phyloP scores from a whole-genome alignment of 2,888 invertebrate species.

The Agonopterix alstromeriana region DNA sequence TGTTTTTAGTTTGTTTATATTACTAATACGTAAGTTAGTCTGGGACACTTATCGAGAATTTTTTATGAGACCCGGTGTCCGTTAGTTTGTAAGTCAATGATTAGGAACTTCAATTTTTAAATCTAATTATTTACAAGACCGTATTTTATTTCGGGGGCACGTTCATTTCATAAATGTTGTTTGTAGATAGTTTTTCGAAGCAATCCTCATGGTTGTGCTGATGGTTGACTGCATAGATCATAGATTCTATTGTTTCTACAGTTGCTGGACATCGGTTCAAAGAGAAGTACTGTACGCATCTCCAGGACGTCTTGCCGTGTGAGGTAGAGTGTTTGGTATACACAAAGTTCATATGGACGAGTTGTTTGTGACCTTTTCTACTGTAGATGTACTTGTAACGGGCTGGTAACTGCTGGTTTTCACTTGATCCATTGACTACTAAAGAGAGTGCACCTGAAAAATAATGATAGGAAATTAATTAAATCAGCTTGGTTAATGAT shows the following conservation, averaged over 20 bases:
- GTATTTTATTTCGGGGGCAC: conserved; percentile 44
- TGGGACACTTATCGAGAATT: too few species aligned
- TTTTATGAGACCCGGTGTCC: too few species aligned
- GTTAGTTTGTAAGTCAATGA: too few species aligned
- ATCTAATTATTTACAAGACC: conserved; percentile 1
- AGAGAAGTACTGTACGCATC: conserved; percentile 72
- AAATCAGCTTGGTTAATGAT: background rate
- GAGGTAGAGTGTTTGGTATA: conserved; percentile 74
- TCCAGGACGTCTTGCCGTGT: conserved; percentile 71
- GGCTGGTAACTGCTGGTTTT: conserved; percentile 51
- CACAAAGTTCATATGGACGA: conserved; percentile 72
- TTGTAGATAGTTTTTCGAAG: conserved; percentile 60
- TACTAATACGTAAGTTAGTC: too few species aligned
- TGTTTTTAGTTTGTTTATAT: too few species aligned
- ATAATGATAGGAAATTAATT: conserved; percentile 3
- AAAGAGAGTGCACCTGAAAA: conserved; percentile 66
- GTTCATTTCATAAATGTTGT: conserved; percentile 71
- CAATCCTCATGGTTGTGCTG: conserved; percentile 71
- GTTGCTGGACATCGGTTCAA: conserved; percentile 72
- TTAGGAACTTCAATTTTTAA: conserved; percentile 47
- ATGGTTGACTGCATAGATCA: conserved; percentile 69
- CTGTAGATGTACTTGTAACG: conserved; percentile 72
- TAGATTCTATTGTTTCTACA: conserved; percentile 66
- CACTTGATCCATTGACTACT: conserved; percentile 58
- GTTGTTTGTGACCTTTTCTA: conserved; percentile 71